These are phyloP conservation scores for Latrodectus hesperus DNA, from an alignment of 2,888 invertebrate genomes.

Conservation along the genomic window DNA sequence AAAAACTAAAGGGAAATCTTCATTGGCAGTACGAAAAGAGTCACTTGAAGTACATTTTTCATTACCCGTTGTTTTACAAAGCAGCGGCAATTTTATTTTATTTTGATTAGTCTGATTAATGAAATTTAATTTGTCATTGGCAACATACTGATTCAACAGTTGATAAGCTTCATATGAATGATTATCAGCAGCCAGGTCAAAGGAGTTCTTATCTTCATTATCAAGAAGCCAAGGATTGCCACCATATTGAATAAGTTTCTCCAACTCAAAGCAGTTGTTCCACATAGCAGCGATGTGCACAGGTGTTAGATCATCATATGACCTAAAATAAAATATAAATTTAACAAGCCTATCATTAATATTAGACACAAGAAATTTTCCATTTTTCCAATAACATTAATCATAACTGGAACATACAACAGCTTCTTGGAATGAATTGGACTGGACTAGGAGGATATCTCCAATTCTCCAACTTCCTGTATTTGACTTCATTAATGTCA, in stretches of 20 bases:
- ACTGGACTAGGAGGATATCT: no score
- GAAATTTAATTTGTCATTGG: conserved; percentile 49
- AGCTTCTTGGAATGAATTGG: no score
- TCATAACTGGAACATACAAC: no score
- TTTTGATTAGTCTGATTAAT: not conserved
- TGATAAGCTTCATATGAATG: conserved; percentile 52
- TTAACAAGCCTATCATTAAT: not conserved
- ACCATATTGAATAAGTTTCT: conserved; percentile 60
- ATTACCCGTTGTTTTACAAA: not conserved
- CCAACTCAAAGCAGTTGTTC: conserved; percentile 56
- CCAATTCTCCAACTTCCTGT: no score
- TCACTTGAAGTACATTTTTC: not conserved
- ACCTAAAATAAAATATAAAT: conserved; percentile 19
- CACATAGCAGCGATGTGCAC: conserved; percentile 70
- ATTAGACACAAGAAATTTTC: no score
- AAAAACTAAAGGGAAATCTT: conserved; percentile 34
- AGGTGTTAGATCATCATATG: conserved; percentile 64
- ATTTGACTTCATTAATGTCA: no score
- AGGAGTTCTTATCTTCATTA: conserved; percentile 64
- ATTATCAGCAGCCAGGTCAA: conserved; percentile 65
- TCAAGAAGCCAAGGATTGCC: conserved; percentile 69
- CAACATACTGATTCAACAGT: conserved; percentile 47
- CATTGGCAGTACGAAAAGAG: conserved; percentile 25
- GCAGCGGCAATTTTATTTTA: no score
- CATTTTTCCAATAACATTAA: no score